These are phyloP conservation scores for Parasteatoda lunata DNA, from an alignment of 2,888 invertebrate species.

Conservation along the genomic window DNA sequence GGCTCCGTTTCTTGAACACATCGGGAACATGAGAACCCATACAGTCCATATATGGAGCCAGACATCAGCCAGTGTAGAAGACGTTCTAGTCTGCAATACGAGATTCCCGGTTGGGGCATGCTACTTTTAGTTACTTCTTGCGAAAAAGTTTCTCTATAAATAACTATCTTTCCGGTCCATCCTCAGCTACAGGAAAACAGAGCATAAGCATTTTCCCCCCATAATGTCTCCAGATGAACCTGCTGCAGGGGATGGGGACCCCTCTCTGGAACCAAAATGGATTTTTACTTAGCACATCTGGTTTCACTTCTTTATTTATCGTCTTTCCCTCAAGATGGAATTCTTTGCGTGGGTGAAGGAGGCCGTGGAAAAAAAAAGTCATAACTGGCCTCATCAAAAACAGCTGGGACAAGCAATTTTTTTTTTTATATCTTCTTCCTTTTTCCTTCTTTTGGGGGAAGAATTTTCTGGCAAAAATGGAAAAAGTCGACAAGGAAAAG, in stretches of 20 bases:
- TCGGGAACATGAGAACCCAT: slow-evolving; percentile 46
- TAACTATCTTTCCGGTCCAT: slow-evolving; percentile 60
- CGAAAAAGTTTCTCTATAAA: slow-evolving; percentile 56
- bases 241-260: slow-evolving; percentile 6
- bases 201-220: slow-evolving; percentile 14
- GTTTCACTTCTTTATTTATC: slow-evolving; percentile 3
- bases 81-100: slow-evolving; percentile 21
- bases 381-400: slow-evolving; percentile 66
- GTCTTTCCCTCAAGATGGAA: background rate
- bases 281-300: slow-evolving; percentile 57
- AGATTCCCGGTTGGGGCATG: slow-evolving; percentile 28
- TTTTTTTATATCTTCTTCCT: background rate
- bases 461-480: slow-evolving; percentile 1
- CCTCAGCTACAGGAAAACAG: slow-evolving; percentile 22
- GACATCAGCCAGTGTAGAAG: slow-evolving; percentile 30
- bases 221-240: slow-evolving; percentile 20
- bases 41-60: slow-evolving; percentile 52
- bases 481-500: slow-evolving; percentile 21
- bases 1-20: slow-evolving; percentile 31
- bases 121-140: slow-evolving; percentile 60
- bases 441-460: background rate
- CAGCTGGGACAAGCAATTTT: slow-evolving; percentile 49
- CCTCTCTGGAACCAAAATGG: slow-evolving; percentile 36
- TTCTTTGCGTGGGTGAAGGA: slow-evolving; percentile 58
- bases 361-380: slow-evolving; percentile 48